These are phyloP conservation scores for Craseonycteris thonglongyai DNA, from an alignment of 2,113 vertebrate species.

Conservation along the genomic window DNA sequence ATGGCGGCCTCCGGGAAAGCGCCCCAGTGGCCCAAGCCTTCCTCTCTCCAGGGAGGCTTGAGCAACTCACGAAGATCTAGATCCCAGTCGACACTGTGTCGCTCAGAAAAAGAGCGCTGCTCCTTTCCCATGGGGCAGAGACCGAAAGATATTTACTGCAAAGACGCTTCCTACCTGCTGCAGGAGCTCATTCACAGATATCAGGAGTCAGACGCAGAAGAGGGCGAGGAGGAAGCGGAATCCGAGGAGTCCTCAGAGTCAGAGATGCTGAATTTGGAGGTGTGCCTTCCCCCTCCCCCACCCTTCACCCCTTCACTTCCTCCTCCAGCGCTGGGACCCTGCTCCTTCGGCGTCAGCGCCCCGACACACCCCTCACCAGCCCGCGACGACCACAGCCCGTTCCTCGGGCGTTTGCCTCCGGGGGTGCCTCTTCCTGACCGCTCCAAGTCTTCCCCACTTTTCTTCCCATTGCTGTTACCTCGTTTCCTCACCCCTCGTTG, in stretches of 20 bases:
- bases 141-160: accelerated
- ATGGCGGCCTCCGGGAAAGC: conserved; percentile 37
- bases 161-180: not conserved
- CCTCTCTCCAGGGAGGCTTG: not conserved
- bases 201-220: not conserved
- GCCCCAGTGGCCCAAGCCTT: accelerated
- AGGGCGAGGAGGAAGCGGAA: not conserved
- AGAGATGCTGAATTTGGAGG: conserved; percentile 62
- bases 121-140: not conserved
- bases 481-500: not conserved
- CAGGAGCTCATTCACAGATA: conserved; percentile 14
- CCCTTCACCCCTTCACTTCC: no score
- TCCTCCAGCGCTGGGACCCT: not conserved
- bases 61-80: not conserved
- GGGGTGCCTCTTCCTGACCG: not conserved
- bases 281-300: conserved; percentile 9
- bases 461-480: not conserved
- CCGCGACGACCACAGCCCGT: accelerated
- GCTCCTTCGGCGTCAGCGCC: not conserved
- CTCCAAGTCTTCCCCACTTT: no score
- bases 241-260: conserved; percentile 42
- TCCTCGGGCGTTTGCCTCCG: not conserved
- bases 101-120: not conserved
- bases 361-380: not conserved
- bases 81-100: not conserved